These are phyloP conservation scores for Rhinichthys osculus DNA, from an alignment of 2,797 vertebrate species.

Conservation along the genomic window DNA sequence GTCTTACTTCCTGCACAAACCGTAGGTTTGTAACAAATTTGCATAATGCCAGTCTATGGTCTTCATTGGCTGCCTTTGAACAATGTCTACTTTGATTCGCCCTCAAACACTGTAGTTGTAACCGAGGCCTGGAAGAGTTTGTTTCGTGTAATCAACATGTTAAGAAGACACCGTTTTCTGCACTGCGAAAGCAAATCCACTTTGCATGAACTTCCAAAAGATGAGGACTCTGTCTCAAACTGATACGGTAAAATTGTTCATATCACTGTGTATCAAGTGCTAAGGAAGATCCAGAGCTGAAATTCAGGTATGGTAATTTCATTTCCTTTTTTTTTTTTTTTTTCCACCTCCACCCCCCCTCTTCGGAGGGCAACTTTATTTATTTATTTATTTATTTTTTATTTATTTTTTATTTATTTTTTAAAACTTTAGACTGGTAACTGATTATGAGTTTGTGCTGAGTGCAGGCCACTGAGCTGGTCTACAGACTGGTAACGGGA, in stretches of 20 bases:
- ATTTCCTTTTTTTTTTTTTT: too few relatives aligned
- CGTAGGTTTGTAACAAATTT: background rate
- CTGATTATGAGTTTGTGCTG: too few relatives aligned
- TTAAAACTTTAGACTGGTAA: too few relatives aligned
- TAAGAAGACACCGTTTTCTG: background rate
- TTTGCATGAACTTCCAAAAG: background rate
- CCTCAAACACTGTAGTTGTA: background rate
- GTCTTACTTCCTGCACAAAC: too few relatives aligned
- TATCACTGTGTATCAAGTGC: background rate
- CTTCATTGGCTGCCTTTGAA: background rate
- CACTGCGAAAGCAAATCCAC: background rate
- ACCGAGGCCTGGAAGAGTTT: background rate
- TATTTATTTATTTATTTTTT: too few relatives aligned
- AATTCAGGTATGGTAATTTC: background rate
- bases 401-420: too few relatives aligned
- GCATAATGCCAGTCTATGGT: background rate
- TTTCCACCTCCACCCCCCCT: too few relatives aligned
- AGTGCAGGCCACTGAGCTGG: too few relatives aligned
- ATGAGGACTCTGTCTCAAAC: background rate
- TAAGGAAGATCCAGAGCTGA: background rate
- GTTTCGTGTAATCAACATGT: background rate
- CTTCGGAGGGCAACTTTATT: too few relatives aligned
- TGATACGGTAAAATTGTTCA: background rate
- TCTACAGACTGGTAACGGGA: too few relatives aligned
- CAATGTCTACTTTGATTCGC: background rate